Evolutionary conservation across 2,797 vertebrate genomes (phyloP), one percentile per base, ranked within the genome.

Genomic region (Hypotaenidia okinawae): DNA sequence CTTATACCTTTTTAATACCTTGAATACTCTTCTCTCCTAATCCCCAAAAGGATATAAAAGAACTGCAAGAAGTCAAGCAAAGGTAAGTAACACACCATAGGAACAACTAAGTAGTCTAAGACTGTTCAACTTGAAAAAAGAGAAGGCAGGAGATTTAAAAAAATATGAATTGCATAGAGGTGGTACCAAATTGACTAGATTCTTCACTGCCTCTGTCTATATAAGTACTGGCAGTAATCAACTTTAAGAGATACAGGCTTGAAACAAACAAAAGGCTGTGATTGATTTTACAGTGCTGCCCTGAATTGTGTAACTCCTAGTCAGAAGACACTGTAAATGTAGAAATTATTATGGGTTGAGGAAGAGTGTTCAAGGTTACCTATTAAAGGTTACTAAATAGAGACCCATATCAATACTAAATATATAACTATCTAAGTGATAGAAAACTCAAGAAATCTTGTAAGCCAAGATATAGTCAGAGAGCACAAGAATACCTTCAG

Each of bases 41-140:
- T 68, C 58, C 41, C 32, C 35, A 52, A 82, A 88, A 72, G 18
- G 22, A 49, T 13, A 73, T 1, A 35, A 63, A 66, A 54, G 13
- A 84, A 39, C 5, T 22, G 17, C 24, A 59, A 87, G 69, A 91
- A 55, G 6, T 23, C 66, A 37, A 63, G 12, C 10, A 83, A 83
- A 67, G 5, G 17, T 22, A 73, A 58, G 11, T 11, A 76, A 62
- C 0, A 0, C 13, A 68, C 18, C 27, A 28, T 39, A 51, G 5
- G 5, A 82, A 68, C 12, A 74, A 70, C 13, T 63, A 47, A 81
- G 21, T 22, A 86, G 37, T 13, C 25, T 32, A 59, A 28, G 10
- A 84, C 27, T 54, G 14, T 30, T 92, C 21, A 69, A 8, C 24
- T 54, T n/a, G 18, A 87, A 37, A 43, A 81, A 77, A 67, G 19